Conservation (phyloP, 2,888 invertebrate species). For the Clunio marinus region DNA sequence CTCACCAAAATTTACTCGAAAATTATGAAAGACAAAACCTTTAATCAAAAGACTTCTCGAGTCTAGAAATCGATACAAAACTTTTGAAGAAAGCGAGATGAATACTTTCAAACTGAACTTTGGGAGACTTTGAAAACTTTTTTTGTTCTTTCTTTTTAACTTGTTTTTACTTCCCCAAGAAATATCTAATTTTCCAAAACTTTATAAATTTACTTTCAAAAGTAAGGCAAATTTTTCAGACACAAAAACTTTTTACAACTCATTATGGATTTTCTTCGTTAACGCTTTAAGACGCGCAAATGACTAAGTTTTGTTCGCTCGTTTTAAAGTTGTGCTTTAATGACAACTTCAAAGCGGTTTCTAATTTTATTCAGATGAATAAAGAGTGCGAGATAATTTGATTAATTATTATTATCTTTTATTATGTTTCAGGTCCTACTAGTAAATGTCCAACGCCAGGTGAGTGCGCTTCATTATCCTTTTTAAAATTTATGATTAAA, state of each 20-base stretch:
- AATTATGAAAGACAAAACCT: too few species aligned
- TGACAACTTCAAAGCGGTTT: background rate
- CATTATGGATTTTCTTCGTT: conserved; percentile 34
- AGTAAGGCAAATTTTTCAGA: conserved; percentile 38
- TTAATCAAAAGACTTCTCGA: too few species aligned
- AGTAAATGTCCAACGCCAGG: conserved; percentile 36
- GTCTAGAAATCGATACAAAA: background rate
- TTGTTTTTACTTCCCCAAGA: conserved; percentile 29
- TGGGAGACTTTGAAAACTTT: conserved; percentile 38
- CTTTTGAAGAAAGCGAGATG: conserved; percentile 28
- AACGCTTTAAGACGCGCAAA: conserved; percentile 22
- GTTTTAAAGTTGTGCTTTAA: background rate
- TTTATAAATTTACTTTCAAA: conserved; percentile 26
- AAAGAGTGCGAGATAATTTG: too few species aligned
- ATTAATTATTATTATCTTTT: too few species aligned
- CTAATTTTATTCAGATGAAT: background rate
- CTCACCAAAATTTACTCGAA: conserved; percentile 24
- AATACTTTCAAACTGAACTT: conserved; percentile 26
- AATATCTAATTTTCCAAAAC: conserved; percentile 25
- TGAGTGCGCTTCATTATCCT: too few species aligned
- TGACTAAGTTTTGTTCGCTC: background rate
- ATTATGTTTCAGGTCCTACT: conserved; percentile 21
- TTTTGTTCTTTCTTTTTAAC: conserved; percentile 31
- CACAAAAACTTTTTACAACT: conserved; percentile 38
- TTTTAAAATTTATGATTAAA: too few species aligned